These are phyloP conservation scores for Drosophila pseudotalamancana DNA, from an alignment of 2,888 invertebrate species.

Conservation along the genomic window DNA sequence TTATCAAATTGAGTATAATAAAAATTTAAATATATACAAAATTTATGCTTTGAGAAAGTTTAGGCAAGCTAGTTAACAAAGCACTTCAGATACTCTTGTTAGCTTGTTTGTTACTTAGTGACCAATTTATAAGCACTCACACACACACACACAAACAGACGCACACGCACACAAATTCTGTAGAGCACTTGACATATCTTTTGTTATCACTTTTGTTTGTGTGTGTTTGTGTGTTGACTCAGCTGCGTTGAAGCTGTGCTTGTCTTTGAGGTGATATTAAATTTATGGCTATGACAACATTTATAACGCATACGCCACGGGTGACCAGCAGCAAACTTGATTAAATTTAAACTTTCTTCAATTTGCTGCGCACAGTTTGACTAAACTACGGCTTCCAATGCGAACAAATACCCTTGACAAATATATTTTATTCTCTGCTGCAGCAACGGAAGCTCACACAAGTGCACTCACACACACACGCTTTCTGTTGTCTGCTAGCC, in stretches of 20 bases:
- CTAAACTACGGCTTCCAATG: slow-evolving; percentile 28
- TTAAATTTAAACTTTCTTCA: slow-evolving; percentile 40
- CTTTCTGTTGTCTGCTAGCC: slow-evolving; percentile 10
- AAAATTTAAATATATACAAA: background rate
- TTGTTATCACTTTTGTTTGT: slow-evolving; percentile 17
- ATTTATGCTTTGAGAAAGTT: background rate
- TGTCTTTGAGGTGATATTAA: slow-evolving; percentile 9
- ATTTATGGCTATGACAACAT: slow-evolving; percentile 11
- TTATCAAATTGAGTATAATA: background rate
- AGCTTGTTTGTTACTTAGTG: background rate
- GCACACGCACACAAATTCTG: background rate
- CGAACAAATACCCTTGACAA: slow-evolving; percentile 40
- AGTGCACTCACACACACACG: slow-evolving; percentile 3
- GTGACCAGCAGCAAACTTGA: slow-evolving; percentile 22
- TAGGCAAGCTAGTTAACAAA: background rate
- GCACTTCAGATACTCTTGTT: background rate
- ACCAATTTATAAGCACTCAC: slow-evolving; percentile 8
- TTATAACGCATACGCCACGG: slow-evolving; percentile 20
- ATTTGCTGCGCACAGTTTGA: slow-evolving; percentile 8
- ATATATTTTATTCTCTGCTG: slow-evolving; percentile 33
- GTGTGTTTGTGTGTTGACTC: slow-evolving; percentile 12
- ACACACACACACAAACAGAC: background rate
- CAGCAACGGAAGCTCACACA: slow-evolving; percentile 18
- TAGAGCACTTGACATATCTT: slow-evolving; percentile 8
- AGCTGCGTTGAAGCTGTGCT: slow-evolving; percentile 1